Percentiles rank a stretch among this genome's conserved stretches.
Evolutionary conservation across 2,888 invertebrate genomes (phyloP).

Genomic region (Proisotoma minuta): DNA sequence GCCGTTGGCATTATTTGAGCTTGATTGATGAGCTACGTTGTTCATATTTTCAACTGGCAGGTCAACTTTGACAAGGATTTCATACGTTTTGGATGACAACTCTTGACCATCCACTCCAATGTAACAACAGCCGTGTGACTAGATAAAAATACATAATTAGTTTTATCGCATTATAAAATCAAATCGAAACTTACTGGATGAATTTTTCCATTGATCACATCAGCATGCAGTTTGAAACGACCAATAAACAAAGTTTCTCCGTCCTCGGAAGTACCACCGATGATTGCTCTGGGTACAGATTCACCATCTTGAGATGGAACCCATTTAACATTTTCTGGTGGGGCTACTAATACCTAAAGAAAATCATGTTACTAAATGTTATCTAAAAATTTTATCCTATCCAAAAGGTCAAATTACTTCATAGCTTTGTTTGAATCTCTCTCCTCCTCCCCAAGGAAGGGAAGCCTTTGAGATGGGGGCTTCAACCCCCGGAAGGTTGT

Average conservation of each 20-base stretch:
- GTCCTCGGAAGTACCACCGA: conserved; percentile 3
- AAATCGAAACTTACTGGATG: no score
- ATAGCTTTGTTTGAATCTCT: background rate
- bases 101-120: conserved; percentile 3
- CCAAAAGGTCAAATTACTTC: background rate
- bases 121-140: conserved; percentile 6
- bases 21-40: background rate
- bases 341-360: conserved; percentile 7
- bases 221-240: background rate
- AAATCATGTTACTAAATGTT: background rate
- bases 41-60: background rate
- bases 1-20: background rate
- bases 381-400: background rate
- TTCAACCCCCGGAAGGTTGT: background rate
- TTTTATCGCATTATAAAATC: no score
- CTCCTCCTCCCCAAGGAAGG: conserved; percentile 7
- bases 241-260: conserved; percentile 14
- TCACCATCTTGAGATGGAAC: background rate
- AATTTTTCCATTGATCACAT: conserved; percentile 10
- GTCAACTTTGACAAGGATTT: conserved; percentile 5
- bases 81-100: background rate
- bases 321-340: conserved; percentile 1
- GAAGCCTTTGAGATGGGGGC: background rate
- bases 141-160: no score
- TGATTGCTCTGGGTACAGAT: background rate